Base-by-base conservation (phyloP, 2,888 invertebrate genomes). In the Gerris lacustris region DNA sequence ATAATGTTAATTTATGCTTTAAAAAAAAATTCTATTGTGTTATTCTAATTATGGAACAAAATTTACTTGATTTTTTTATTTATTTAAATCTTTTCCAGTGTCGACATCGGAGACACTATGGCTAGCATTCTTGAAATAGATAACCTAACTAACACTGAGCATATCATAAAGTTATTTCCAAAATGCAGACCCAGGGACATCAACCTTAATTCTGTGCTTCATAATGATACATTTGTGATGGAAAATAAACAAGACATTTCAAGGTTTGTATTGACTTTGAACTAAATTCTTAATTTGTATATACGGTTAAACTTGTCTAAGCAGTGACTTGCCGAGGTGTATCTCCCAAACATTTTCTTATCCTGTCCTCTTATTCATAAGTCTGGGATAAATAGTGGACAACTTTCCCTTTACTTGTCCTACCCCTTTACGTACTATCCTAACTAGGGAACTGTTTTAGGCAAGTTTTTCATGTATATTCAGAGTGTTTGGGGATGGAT, bases 91-190 rank as follows among this genome's bases (percentile, higher is more conserved):
- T 31, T 31, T 55, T 55, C 9, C 55, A 55, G 55, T 55, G 55
- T 55, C 55, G 15, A 75, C 76, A 75, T 69, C 75, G 78, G 76
- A 66, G 70, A 62, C 73, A 74, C 73, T 74, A 74, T 74, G 74
- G 73, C 74, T 72, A 74, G 74, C 71, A 72, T 74, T 66, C 73
- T 74, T 67, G 74, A 74, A 73, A 73, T 74, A 68, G 79, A 79
- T 77, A 79, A 79, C 76, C 76, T 79, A 75, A 83, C 83, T 79
- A 82, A 81, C 79, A 81, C 83, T 82, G 90, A 90, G 84, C 88
- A 89, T 83, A 90, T 92, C 83, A 90, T 90, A 79, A 86, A 89
- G 81, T 85, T 92, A 79, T 92, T 92, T 83, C 91, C 91, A 78
- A 92, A 92, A 88, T 92, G 92, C 83, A 87, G 91, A 78, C 91